Evolutionary conservation across 2,113 vertebrate genomes (phyloP).

Genomic region (Dolichotis patagonum): DNA sequence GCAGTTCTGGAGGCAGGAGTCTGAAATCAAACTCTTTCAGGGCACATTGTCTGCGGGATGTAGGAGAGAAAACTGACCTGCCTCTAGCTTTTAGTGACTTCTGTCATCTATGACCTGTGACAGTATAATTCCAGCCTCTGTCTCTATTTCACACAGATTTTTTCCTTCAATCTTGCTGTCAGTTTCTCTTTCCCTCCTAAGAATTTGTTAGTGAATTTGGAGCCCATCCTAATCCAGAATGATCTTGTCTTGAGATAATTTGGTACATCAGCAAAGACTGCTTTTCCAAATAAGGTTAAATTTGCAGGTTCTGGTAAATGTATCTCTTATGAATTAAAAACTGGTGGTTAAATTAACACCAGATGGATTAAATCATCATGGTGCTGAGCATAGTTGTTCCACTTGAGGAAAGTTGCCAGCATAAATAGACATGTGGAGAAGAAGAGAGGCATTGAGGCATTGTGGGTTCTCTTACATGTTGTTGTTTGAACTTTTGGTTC

Average conservation of each 20-base stretch:
- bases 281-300: neutral
- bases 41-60: neutral
- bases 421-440: too few relatives aligned
- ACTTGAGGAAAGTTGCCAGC: too few relatives aligned
- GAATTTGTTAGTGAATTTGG: constrained; percentile 11
- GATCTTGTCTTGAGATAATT: neutral
- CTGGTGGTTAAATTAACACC: too few relatives aligned
- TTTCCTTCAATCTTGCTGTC: neutral
- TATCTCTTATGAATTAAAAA: neutral
- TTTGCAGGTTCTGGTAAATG: neutral
- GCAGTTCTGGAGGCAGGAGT: neutral
- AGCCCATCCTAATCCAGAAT: neutral
- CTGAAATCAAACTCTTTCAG: neutral
- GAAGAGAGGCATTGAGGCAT: too few relatives aligned
- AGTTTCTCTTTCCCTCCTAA: neutral
- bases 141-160: neutral
- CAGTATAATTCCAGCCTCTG: neutral
- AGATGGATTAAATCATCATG: too few relatives aligned
- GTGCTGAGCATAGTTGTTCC: too few relatives aligned
- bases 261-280: neutral
- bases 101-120: neutral
- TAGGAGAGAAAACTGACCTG: neutral
- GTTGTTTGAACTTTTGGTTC: too few relatives aligned
- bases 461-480: too few relatives aligned
- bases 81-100: neutral